Conservation (phyloP, 2,888 invertebrate species). For the Autographa gamma region DNA sequence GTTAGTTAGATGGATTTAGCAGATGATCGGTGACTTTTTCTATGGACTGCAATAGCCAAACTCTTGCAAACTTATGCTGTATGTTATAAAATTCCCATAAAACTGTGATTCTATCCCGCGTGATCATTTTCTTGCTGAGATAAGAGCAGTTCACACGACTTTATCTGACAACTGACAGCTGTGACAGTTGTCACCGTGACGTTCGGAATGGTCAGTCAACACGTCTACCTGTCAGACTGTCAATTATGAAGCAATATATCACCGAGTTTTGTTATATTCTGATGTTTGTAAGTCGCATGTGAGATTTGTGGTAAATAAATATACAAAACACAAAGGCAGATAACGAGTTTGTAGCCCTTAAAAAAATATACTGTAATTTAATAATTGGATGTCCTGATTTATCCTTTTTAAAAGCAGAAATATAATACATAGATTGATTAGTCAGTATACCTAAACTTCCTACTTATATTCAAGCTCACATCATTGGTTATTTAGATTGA, state of each 20-base stretch:
- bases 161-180: conserved; percentile 73
- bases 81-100: conserved; percentile 36
- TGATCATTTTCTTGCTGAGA: conserved; percentile 62
- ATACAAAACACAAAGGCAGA: not conserved
- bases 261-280: conserved; percentile 15
- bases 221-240: conserved; percentile 57
- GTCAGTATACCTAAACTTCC: no score
- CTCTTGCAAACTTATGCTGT: not conserved
- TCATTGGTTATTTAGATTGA: not conserved
- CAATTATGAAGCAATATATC: conserved; percentile 43
- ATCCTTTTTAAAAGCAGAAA: not conserved
- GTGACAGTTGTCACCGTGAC: conserved; percentile 71
- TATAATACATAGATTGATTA: no score
- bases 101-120: conserved; percentile 48
- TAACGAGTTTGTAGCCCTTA: not conserved
- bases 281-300: not conserved
- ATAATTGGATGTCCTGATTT: not conserved
- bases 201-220: conserved; percentile 68
- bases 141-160: conserved; percentile 78
- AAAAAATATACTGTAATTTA: not conserved
- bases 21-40: not conserved
- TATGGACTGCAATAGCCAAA: not conserved
- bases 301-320: conserved; percentile 1
- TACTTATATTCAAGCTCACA: not conserved
- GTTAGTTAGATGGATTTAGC: no score